Evolutionary conservation across 1,140 invertebrate species (phyloP), one percentile per base, ranked within the genome.

Genomic region (Bombyx mandarina): DNA sequence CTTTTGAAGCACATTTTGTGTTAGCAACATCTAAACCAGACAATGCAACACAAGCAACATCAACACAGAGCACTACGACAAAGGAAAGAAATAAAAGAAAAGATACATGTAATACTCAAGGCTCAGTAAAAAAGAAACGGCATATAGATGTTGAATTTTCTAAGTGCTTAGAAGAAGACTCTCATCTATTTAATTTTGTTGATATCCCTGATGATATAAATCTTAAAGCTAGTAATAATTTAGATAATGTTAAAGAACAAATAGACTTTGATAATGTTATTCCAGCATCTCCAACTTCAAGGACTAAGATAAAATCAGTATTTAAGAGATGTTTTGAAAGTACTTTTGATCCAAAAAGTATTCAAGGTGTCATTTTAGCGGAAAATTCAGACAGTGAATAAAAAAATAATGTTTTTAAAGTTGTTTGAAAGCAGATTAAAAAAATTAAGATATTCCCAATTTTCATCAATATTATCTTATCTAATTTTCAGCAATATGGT

Each of bases 1-100:
- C 91, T 50, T 93, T 94, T 83, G 93, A 95, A 86, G 92, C 92
- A 43, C 91, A 93, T 67, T 92, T 96, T 79, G 91, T 96, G 0
- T 85, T 96, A 62, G 94, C 95, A 6, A 96, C 95, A 0, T 75
- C 94, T 50, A 92, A 92, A 73, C 87, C 90, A 26, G 90, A 91
- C 56, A 61, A 56, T 57, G 84, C 84, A 43, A 87, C 86, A 8
- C 88, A 89, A 71, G 86, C 88, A 50, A 71, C 73, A 58, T 72
- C 80, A 45, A 76, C 74, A 47, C 82, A 77, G 54, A 73, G 73
- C 45, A 81, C 62, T 61, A 61, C 58, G 60, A 35, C 26, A 35
- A 56, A 66, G 43, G 75, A 73, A 54, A 82, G 80, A 69, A 75
- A 66, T 53, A 75, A 83, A 62, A 67, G 80, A 56, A 84, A 80